Percentiles rank a stretch among this genome's conserved stretches.
phyloP scores from a whole-genome alignment of 2,888 invertebrate genomes.

The Tetragonisca angustula region DNA sequence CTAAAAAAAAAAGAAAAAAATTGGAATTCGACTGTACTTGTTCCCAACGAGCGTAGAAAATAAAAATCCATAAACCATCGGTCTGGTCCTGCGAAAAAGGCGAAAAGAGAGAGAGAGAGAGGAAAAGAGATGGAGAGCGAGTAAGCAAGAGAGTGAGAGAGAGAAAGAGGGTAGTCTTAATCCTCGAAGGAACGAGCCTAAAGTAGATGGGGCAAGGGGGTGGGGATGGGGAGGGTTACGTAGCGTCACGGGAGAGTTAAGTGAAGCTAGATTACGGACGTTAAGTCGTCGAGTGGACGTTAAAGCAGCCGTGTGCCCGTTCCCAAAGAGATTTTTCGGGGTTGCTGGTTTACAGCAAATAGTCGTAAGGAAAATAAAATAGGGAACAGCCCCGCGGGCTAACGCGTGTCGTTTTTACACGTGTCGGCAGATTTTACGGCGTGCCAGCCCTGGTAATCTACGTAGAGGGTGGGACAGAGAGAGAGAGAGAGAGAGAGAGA shows the following conservation, averaged over 20 bases:
- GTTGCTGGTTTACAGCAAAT: conserved; percentile 40
- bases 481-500: neutral
- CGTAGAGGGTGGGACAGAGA: conserved; percentile 11
- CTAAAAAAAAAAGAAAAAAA: neutral
- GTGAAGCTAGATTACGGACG: conserved; percentile 35
- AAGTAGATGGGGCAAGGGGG: neutral
- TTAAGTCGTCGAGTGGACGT: conserved; percentile 25
- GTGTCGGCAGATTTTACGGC: conserved; percentile 66
- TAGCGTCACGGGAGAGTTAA: conserved; percentile 21
- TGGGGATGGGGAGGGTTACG: neutral
- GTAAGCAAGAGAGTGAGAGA: neutral
- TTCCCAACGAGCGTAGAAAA: neutral
- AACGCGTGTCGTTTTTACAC: conserved; percentile 62
- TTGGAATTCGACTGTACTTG: neutral
- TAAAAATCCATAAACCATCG: conserved; percentile 6
- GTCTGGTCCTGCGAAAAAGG: neutral
- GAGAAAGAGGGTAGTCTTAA: neutral
- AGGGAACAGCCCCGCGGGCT: conserved; percentile 41
- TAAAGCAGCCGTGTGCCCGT: conserved; percentile 23
- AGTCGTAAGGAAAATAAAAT: conserved; percentile 48
- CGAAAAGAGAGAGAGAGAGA: neutral
- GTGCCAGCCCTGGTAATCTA: conserved; percentile 68
- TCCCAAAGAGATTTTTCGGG: conserved; percentile 46
- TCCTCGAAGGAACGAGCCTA: conserved; percentile 25
- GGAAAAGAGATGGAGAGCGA: neutral